phyloP scores from a whole-genome alignment of 2,888 invertebrate species.

The Catocala nupta region DNA sequence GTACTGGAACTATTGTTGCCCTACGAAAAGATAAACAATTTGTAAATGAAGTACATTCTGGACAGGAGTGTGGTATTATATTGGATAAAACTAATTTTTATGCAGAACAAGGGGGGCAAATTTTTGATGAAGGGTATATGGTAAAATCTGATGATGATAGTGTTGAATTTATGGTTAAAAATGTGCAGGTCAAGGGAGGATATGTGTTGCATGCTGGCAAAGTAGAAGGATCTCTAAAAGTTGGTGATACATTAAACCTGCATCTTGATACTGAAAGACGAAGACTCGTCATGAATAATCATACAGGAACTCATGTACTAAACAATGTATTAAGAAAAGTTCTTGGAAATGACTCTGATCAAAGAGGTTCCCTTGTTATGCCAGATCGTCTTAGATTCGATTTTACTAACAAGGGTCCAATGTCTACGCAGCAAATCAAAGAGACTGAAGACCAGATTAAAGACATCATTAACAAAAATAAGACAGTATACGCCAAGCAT shows the following conservation, averaged over 20 bases:
- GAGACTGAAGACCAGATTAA: constrained; percentile 94
- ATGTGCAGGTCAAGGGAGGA: constrained; percentile 98
- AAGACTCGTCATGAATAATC: constrained; percentile 98
- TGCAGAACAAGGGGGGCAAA: constrained; percentile 99
- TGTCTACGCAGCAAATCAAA: constrained; percentile 95
- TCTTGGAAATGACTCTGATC: constrained; percentile 96
- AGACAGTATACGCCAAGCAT: constrained; percentile 95
- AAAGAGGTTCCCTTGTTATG: constrained; percentile 98
- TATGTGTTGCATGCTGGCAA: constrained; percentile 98
- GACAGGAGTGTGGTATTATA: constrained; percentile 96
- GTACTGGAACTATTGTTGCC: constrained; percentile 93
- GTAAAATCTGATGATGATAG: constrained; percentile 94
- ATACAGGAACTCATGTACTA: constrained; percentile 98
- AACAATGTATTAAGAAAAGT: constrained; percentile 97
- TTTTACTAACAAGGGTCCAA: constrained; percentile 97
- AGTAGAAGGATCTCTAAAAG: constrained; percentile 93
- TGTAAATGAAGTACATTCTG: constrained; percentile 93
- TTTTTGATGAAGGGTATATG: constrained; percentile 97
- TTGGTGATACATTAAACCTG: constrained; percentile 94
- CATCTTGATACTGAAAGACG: constrained; percentile 95
- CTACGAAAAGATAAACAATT: constrained; percentile 94
- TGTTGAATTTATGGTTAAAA: constrained; percentile 96
- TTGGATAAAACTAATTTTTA: constrained; percentile 98
- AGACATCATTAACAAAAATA: constrained; percentile 91
- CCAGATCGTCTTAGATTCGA: constrained; percentile 99